A percentile compares a stretch with the other conserved stretches of the same genome.
These are phyloP conservation scores for Florisuga fusca DNA, from an alignment of 2,797 vertebrate genomes.

Conservation along the genomic window DNA sequence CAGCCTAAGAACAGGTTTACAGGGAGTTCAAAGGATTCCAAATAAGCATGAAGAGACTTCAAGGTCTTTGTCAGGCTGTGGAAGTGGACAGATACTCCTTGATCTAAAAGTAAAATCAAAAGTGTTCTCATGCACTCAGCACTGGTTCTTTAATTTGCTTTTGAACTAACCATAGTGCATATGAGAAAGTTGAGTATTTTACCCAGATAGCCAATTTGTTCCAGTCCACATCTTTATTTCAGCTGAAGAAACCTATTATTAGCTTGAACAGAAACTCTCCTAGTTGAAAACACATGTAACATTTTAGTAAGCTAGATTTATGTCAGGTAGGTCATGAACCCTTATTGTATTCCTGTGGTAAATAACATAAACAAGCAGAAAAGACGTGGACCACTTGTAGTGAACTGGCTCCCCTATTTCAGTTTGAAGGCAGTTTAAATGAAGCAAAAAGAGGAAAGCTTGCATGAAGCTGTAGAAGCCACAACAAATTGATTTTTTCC, in stretches of 20 bases:
- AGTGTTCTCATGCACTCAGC: not conserved
- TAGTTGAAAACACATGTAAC: slow-evolving; percentile 57
- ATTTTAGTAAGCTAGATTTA: slow-evolving; percentile 65
- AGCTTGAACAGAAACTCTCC: slow-evolving; percentile 20
- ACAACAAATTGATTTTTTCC: slow-evolving; percentile 67
- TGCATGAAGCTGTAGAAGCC: slow-evolving; percentile 34
- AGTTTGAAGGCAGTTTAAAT: slow-evolving; percentile 48
- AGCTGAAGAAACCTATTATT: slow-evolving; percentile 55
- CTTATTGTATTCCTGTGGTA: slow-evolving; percentile 55
- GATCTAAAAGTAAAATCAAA: slow-evolving; percentile 8
- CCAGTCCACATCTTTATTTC: slow-evolving; percentile 43
- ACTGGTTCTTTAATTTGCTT: not conserved
- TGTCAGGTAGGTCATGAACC: slow-evolving; percentile 62
- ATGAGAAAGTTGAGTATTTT: not conserved
- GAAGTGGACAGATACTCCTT: slow-evolving; percentile 18
- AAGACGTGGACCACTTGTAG: slow-evolving; percentile 59
- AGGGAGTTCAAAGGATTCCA: slow-evolving; percentile 47
- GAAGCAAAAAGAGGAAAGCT: slow-evolving; percentile 50
- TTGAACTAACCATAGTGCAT: not conserved
- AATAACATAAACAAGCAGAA: slow-evolving; percentile 63
- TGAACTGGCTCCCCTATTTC: slow-evolving; percentile 45
- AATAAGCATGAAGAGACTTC: slow-evolving; percentile 39
- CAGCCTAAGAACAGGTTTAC: slow-evolving; percentile 19
- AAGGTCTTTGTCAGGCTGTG: slow-evolving; percentile 9
- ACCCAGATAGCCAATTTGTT: slow-evolving; percentile 29